Base-by-base conservation (phyloP, 2,113 vertebrate genomes). In the Stercorarius parasiticus region DNA sequence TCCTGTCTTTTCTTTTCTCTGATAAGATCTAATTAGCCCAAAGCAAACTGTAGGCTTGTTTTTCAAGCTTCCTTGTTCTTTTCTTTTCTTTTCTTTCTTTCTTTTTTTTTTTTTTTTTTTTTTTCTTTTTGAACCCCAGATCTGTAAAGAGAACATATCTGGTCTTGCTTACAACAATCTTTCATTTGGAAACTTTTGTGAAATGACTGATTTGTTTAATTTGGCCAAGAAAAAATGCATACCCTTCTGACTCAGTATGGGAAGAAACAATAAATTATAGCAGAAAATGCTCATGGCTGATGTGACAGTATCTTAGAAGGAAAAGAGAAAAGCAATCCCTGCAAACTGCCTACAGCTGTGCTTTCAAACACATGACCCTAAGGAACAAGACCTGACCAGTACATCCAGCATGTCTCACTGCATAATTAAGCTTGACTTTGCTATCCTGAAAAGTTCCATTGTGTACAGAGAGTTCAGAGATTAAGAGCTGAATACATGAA, bases 1-100 rank as follows among this genome's bases (percentile, higher is more conserved):
- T 29, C 47, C 79, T 82, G 82, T 58, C 59, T 82, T 86, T 79
- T 58, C 59, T 82, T 86, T 79, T 78, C 66, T 27, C 67, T 61
- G 97, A 97, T 94, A 97, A 97, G 80, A 96, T 95, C 62, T 61
- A 91, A 91, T 92, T 95, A 94, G 97, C 97, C 93, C 80, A 58
- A 55, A 97, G 97, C 93, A 95, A 90, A 30, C 11, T 86, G 21
- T 45, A 95, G 96, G 90, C 26, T 94, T 94, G 76, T 79, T 97
- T 93, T 80, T 78, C 78, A 95, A 76, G 87, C 91, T 94, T 95
- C 78, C 74, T 87, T 89, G 61, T 79, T 87, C 11, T 82, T 78
- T 83, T 47, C 2, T 79, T 88, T 36, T 23, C 22, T 34, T 61
- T 19, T 9, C 14, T 15, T 26, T 7, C 15, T 16, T 22, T 65